These are phyloP conservation scores for Phania funesta DNA, from an alignment of 2,888 invertebrate genomes.

Conservation along the genomic window DNA sequence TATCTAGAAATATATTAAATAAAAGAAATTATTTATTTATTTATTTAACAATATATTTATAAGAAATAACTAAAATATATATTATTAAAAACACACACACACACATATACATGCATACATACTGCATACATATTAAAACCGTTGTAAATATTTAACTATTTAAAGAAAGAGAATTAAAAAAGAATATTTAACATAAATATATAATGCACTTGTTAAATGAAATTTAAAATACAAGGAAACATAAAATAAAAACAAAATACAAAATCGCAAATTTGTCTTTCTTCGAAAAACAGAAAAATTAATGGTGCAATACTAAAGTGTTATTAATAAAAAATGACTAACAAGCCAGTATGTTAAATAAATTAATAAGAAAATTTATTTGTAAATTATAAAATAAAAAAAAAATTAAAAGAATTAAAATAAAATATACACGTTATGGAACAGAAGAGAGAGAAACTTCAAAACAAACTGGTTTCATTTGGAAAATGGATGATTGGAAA, in stretches of 20 bases:
- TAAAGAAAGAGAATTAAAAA: neutral
- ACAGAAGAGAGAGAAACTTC: constrained; percentile 63
- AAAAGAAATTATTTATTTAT: constrained; percentile 27
- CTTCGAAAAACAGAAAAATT: constrained; percentile 18
- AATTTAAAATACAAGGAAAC: constrained; percentile 18
- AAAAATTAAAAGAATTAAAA: constrained; percentile 39
- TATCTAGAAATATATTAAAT: constrained; percentile 29
- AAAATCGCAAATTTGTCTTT: constrained; percentile 35
- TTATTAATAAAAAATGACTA: constrained; percentile 37
- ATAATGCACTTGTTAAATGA: constrained; percentile 51
- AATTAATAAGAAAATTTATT: neutral
- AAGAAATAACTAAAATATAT: constrained; percentile 13
- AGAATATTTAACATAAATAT: neutral
- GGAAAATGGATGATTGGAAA: too few relatives aligned
- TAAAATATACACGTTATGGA: constrained; percentile 64
- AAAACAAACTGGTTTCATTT: constrained; percentile 9
- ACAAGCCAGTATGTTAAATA: constrained; percentile 13
- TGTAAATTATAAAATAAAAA: constrained; percentile 35
- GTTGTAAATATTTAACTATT: constrained; percentile 29
- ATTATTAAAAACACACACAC: neutral
- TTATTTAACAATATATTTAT: constrained; percentile 18
- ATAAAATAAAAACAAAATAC: neutral
- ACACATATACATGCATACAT: too few relatives aligned
- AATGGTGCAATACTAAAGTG: constrained; percentile 51
- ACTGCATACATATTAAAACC: neutral